These are phyloP conservation scores for Microtus ochrogaster DNA, from an alignment of 2,113 vertebrate genomes.

Conservation along the genomic window DNA sequence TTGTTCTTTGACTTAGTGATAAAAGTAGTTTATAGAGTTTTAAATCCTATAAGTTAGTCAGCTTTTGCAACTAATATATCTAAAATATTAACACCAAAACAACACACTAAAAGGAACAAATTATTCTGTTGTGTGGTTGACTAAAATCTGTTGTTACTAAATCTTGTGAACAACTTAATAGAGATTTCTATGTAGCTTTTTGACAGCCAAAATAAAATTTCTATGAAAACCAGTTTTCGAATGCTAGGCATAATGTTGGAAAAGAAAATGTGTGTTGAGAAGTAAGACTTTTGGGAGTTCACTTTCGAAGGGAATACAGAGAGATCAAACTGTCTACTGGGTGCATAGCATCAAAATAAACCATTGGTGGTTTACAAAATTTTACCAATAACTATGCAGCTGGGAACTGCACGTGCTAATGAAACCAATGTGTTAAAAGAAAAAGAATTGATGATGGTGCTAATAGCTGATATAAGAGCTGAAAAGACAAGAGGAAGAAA, in stretches of 20 bases:
- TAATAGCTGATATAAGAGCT: constrained; percentile 60
- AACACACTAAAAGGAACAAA: neutral
- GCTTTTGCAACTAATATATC: neutral
- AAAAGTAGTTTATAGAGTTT: neutral
- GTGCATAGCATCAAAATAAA: constrained; percentile 67
- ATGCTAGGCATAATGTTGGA: neutral
- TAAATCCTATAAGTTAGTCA: neutral
- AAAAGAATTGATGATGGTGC: constrained; percentile 58
- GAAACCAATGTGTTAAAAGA: constrained; percentile 57
- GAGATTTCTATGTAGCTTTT: neutral
- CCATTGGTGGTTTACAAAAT: constrained; percentile 19
- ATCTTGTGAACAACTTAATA: neutral
- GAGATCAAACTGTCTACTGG: constrained; percentile 32
- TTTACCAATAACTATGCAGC: constrained; percentile 73
- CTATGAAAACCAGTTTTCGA: constrained; percentile 11
- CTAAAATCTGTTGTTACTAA: neutral
- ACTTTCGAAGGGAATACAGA: constrained; percentile 28
- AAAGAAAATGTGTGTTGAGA: constrained; percentile 6
- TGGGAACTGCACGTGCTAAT: constrained; percentile 63
- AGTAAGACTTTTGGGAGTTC: constrained; percentile 26
- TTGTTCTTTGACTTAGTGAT: neutral
- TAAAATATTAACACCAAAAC: neutral
- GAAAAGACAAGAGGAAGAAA: neutral
- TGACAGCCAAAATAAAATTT: constrained; percentile 12
- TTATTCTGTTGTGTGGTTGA: neutral